Percentiles rank a stretch among this genome's conserved stretches.
These are phyloP conservation scores for Carlito syrichta DNA, from an alignment of 2,113 vertebrate species.

Conservation along the genomic window DNA sequence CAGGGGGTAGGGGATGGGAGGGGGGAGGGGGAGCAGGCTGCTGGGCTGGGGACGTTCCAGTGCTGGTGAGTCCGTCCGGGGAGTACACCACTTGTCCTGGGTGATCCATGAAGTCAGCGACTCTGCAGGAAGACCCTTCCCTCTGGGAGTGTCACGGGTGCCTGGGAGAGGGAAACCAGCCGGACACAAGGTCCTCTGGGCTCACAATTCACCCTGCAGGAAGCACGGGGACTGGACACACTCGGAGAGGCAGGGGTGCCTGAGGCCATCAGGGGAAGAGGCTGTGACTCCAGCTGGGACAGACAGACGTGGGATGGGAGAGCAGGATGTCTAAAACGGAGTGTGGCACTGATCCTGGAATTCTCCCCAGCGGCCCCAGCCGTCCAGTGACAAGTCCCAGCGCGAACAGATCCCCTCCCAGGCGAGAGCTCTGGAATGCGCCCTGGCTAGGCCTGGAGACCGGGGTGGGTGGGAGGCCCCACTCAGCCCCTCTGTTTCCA, in stretches of 20 bases:
- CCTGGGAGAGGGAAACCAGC: background rate
- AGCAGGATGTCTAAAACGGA: background rate
- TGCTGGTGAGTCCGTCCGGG: too few relatives aligned
- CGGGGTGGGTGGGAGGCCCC: rapidly evolving
- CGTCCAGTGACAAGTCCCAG: conserved; percentile 6
- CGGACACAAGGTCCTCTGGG: background rate
- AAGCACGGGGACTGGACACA: too few relatives aligned
- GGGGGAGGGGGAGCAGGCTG: too few relatives aligned
- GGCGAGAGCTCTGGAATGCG: background rate
- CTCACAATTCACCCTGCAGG: rapidly evolving
- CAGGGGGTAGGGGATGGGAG: too few relatives aligned
- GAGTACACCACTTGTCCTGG: too few relatives aligned
- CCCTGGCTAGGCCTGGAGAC: background rate
- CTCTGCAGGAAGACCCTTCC: background rate
- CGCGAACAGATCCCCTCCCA: background rate
- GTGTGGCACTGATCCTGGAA: background rate
- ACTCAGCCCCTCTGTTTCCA: background rate
- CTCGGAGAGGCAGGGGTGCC: too few relatives aligned
- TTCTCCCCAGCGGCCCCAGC: background rate
- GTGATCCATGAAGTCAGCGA: rapidly evolving
- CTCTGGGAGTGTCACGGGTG: rapidly evolving
- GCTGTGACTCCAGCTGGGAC: rapidly evolving
- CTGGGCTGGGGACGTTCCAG: too few relatives aligned
- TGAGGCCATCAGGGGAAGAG: background rate
- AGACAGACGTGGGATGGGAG: background rate